Evolutionary conservation across 2,797 vertebrate species (phyloP).

Genomic region (Trematomus bernacchii): DNA sequence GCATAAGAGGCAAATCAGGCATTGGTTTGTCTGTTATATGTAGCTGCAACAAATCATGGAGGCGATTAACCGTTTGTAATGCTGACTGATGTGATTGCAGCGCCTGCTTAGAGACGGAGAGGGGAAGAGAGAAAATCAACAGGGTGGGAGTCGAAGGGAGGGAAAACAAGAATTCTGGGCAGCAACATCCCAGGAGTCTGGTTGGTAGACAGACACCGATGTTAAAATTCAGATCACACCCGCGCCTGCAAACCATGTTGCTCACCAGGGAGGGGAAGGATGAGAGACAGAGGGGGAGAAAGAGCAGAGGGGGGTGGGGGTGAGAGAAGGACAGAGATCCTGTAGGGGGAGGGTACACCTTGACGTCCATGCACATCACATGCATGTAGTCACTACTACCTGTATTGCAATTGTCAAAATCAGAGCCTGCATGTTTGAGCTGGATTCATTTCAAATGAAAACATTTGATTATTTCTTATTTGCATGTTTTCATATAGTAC

Average conservation of each 20-base stretch:
- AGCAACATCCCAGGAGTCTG: constrained; percentile 60
- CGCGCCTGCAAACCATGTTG: constrained; percentile 60
- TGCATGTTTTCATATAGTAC: neutral
- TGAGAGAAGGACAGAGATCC: constrained; percentile 10
- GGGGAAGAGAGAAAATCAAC: neutral
- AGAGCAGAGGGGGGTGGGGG: neutral
- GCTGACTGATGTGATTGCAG: constrained; percentile 21
- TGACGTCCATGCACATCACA: constrained; percentile 3
- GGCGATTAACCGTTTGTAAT: constrained; percentile 24
- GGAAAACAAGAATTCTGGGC: constrained; percentile 57
- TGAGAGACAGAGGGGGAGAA: constrained; percentile 29
- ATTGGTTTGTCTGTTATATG: constrained; percentile 20
- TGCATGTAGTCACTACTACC: neutral
- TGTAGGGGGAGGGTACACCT: neutral
- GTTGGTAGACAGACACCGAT: constrained; percentile 61
- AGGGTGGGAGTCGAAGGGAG: constrained; percentile 20
- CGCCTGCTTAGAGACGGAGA: constrained; percentile 17
- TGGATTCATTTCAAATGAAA: neutral
- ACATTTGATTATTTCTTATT: neutral
- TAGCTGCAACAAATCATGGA: constrained; percentile 4
- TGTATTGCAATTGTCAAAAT: neutral
- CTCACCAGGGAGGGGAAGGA: constrained; percentile 46
- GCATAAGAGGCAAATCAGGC: neutral
- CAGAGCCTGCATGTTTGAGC: neutral
- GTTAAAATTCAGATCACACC: constrained; percentile 82